phyloP scores from a whole-genome alignment of 2,797 vertebrate species.

The Anabas testudineus region DNA sequence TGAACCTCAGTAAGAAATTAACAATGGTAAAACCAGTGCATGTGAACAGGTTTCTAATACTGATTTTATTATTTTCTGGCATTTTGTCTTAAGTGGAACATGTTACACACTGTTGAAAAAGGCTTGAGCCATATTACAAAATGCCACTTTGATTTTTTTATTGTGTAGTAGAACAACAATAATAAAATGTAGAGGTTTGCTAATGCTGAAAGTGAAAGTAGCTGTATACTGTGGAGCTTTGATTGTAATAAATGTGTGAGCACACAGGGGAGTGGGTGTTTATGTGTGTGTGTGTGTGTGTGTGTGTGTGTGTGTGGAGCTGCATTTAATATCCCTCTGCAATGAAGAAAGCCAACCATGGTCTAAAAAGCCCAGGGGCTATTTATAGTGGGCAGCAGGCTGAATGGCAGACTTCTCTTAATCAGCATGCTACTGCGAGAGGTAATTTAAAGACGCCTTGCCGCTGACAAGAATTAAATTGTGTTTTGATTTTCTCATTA shows the following conservation, averaged over 20 bases:
- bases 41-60: too few relatives aligned
- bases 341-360: slow-evolving; percentile 54
- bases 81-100: too few relatives aligned
- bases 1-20: too few relatives aligned
- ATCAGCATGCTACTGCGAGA: slow-evolving; percentile 85
- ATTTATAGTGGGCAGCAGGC: slow-evolving; percentile 79
- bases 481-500: slow-evolving; percentile 92
- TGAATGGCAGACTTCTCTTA: slow-evolving; percentile 84
- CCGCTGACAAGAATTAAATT: slow-evolving; percentile 89
- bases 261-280: not conserved
- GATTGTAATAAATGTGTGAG: not conserved
- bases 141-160: too few relatives aligned
- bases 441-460: slow-evolving; percentile 88
- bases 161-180: not conserved
- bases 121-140: too few relatives aligned
- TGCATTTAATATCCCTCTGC: slow-evolving; percentile 54
- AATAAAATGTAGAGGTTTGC: not conserved
- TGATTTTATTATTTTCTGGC: too few relatives aligned
- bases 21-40: too few relatives aligned
- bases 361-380: slow-evolving; percentile 79
- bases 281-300: not conserved
- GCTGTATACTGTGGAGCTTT: not conserved
- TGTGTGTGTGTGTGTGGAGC: not conserved
- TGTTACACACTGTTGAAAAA: too few relatives aligned
- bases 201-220: not conserved